A percentile compares a stretch with the other conserved stretches of the same genome.
phyloP scores from a whole-genome alignment of 1,140 invertebrate genomes.

The Drosophila grimshawi region DNA sequence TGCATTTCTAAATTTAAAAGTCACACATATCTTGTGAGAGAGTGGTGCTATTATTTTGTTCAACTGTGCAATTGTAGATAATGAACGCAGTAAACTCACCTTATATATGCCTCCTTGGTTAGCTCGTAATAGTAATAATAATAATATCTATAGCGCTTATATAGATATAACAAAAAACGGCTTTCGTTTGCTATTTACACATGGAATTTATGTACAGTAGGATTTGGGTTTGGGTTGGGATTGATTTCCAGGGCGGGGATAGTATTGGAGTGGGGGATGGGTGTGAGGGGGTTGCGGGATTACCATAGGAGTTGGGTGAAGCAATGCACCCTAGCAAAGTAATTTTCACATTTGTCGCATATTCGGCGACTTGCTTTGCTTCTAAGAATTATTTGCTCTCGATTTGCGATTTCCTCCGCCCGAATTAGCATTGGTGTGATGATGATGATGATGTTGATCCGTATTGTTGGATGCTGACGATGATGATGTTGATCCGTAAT shows the following conservation, averaged over 20 bases:
- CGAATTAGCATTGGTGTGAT: conserved; percentile 43
- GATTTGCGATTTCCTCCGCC: conserved; percentile 66
- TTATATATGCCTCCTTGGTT: conserved; percentile 76
- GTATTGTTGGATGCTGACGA: conserved; percentile 50
- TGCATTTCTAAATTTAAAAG: too few species aligned
- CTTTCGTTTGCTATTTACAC: conserved; percentile 69
- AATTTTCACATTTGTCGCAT: conserved; percentile 44
- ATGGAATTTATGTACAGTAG: conserved; percentile 76
- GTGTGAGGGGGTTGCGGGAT: background rate
- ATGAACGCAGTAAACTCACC: conserved; percentile 35
- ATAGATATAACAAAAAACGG: conserved; percentile 72
- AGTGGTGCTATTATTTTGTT: too few species aligned
- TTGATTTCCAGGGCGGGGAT: background rate
- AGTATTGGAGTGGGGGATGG: background rate
- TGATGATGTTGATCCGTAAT: conserved; percentile 36
- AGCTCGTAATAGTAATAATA: conserved; percentile 37
- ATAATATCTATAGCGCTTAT: conserved; percentile 76
- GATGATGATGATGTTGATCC: conserved; percentile 52
- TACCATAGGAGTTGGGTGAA: background rate
- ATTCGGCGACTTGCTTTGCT: conserved; percentile 42
- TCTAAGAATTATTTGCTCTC: conserved; percentile 68
- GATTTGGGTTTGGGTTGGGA: background rate
- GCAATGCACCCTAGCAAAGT: conserved; percentile 33
- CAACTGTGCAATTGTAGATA: too few species aligned
- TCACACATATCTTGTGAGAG: too few species aligned